Base-by-base conservation (phyloP, 2,797 vertebrate genomes). In the Tragelaphus oryx region DNA sequence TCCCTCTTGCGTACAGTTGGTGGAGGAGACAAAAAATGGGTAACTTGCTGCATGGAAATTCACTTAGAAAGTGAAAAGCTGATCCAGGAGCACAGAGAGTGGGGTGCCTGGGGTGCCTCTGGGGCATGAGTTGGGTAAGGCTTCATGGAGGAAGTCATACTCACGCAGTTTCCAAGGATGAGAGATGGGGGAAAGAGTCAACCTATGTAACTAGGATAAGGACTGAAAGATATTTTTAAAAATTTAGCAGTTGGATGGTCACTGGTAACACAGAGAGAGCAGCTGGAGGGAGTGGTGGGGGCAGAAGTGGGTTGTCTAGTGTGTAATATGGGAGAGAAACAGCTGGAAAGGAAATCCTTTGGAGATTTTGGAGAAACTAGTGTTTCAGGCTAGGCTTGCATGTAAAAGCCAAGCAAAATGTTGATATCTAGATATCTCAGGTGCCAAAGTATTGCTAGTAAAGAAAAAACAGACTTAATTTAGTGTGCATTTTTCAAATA, bases 401-500 rank as follows among this genome's bases (percentile, higher is more conserved):
- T 8, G 44, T 28, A 84, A 90, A 68, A 76, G 75, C 9, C 55
- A 93, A 89, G 50, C 78, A 11, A 60, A 78, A 80, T 26, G 55
- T 44, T 81, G 87, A 3, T 59, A 46, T 87, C 50, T 83, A 68
- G 86, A 2, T 95, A 93, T 87, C 62, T 89, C 30, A 74, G 33
- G 50, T 13, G 28, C 76, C 52, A 24, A 76, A 93, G 16, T 81
- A 30, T 89, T 91, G 52, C 13, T 86, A 2, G 75, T 89, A 76
- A 75, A 65, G 60, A 46, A 65, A 95, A 85, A 28, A 2, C 41
- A 85, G 57, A 46, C 37, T 85, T 26, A 8, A 28, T 26, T 90
- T 44, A 74, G 17, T 74, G 44, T 87, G 48, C 30, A n/a, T 75
- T 91, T 94, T 96, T 82, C 44, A 76, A 79, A 37, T 33, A 48